Evolutionary conservation across 1,140 invertebrate genomes (phyloP).

Genomic region (Platyscapa corneri): DNA sequence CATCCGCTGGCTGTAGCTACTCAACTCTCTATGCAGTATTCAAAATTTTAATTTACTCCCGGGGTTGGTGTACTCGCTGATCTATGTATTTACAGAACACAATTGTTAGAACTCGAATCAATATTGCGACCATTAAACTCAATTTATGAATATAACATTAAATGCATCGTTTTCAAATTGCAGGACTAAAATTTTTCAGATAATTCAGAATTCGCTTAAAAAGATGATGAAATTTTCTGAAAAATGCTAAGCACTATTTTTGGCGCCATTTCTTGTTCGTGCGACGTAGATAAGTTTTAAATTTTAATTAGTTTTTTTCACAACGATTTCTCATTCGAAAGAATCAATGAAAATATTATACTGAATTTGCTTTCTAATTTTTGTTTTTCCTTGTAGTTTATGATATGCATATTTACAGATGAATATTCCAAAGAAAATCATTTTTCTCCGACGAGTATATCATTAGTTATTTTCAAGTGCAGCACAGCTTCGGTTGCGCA

Average conservation of each 20-base stretch:
- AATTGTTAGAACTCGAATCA: not conserved
- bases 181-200: no score
- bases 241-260: no score
- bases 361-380: not conserved
- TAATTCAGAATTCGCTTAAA: no score
- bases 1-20: not conserved
- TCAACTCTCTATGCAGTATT: not conserved
- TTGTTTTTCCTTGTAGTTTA: not conserved
- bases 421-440: not conserved
- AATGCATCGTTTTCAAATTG: no score
- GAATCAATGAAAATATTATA: not conserved
- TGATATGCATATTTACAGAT: not conserved
- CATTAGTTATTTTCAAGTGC: not conserved
- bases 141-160: not conserved
- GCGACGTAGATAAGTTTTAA: no score
- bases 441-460: not conserved
- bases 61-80: not conserved
- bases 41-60: not conserved
- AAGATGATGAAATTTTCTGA: no score
- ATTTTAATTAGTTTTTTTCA: no score
- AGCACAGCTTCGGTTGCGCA: not conserved
- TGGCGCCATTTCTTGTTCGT: no score
- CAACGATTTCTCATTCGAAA: not conserved
- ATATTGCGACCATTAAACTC: not conserved
- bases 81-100: not conserved